phyloP scores from a whole-genome alignment of 2,797 vertebrate species.

The Oophaga sylvatica region DNA sequence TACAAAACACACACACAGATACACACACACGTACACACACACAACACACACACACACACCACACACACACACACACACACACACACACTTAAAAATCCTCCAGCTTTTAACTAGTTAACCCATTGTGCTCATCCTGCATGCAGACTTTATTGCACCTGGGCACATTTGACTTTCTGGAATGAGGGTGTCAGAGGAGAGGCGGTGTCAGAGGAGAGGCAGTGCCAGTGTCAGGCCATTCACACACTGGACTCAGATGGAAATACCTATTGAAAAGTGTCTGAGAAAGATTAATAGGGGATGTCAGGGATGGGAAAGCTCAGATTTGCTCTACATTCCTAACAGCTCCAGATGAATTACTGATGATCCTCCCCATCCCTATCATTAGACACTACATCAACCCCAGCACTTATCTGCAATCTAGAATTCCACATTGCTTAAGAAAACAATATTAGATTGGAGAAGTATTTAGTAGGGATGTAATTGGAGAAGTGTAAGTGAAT shows the following conservation, averaged over 20 bases:
- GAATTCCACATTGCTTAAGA: constrained; percentile 69
- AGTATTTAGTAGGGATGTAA: constrained; percentile 53
- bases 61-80: too few relatives aligned
- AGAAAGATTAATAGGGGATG: constrained; percentile 88
- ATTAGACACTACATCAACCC: constrained; percentile 85
- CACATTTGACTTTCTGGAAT: constrained; percentile 66
- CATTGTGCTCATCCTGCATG: not conserved
- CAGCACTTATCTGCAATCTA: constrained; percentile 83
- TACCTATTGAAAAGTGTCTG: constrained; percentile 88
- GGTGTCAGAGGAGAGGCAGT: constrained; percentile 69
- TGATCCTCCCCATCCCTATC: constrained; percentile 84
- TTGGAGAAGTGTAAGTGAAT: constrained; percentile 45
- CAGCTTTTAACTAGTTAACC: not conserved
- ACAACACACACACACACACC: too few relatives aligned
- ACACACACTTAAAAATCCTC: too few relatives aligned
- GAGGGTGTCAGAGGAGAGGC: constrained; percentile 76
- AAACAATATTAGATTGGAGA: constrained; percentile 57
- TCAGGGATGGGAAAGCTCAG: constrained; percentile 83
- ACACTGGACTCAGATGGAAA: constrained; percentile 82
- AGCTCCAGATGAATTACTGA: constrained; percentile 86
- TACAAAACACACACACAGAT: too few relatives aligned
- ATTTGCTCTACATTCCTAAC: constrained; percentile 85
- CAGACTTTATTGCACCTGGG: not conserved
- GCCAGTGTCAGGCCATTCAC: constrained; percentile 77
- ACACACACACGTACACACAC: too few relatives aligned